These are phyloP conservation scores for Deladenus siricidicola DNA, from an alignment of 2,888 invertebrate species.

Conservation along the genomic window DNA sequence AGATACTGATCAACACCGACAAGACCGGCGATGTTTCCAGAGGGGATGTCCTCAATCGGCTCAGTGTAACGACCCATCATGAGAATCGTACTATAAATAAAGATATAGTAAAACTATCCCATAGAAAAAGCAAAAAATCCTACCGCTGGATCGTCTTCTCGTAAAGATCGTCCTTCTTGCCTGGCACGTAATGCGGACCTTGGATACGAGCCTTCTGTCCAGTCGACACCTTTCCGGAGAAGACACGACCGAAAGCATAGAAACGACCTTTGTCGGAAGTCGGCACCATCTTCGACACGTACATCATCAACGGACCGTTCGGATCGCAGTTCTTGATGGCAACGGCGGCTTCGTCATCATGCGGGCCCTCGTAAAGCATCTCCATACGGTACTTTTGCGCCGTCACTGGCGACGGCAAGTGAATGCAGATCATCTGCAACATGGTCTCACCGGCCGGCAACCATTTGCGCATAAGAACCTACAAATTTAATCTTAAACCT, in stretches of 20 bases:
- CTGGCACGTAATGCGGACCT: conserved; percentile 95
- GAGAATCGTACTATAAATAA: conserved; percentile 71
- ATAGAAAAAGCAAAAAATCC: background rate
- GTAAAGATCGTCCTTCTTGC: conserved; percentile 97
- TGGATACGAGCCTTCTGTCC: conserved; percentile 77
- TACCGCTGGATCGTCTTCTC: conserved; percentile 92
- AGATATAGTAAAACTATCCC: background rate
- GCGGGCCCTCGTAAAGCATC: conserved; percentile 97
- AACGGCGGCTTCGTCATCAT: conserved; percentile 85
- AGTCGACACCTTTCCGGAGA: conserved; percentile 73
- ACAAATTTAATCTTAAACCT: too few relatives aligned
- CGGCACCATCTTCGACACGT: conserved; percentile 99
- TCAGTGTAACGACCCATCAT: conserved; percentile 99
- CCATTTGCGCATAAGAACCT: conserved; percentile 98
- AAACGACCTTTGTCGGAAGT: conserved; percentile 99
- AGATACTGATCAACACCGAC: conserved; percentile 99
- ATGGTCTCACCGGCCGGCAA: conserved; percentile 97
- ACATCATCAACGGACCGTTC: conserved; percentile 98
- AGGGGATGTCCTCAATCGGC: conserved; percentile 98
- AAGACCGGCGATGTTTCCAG: conserved; percentile 97
- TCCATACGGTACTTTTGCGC: conserved; percentile 99
- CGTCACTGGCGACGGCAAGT: conserved; percentile 94
- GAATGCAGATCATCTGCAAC: conserved; percentile 98
- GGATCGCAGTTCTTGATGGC: conserved; percentile 78
- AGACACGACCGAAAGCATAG: conserved; percentile 99